These are phyloP conservation scores for Myiotriccus ornatus DNA, from an alignment of 2,797 vertebrate genomes.

Conservation along the genomic window DNA sequence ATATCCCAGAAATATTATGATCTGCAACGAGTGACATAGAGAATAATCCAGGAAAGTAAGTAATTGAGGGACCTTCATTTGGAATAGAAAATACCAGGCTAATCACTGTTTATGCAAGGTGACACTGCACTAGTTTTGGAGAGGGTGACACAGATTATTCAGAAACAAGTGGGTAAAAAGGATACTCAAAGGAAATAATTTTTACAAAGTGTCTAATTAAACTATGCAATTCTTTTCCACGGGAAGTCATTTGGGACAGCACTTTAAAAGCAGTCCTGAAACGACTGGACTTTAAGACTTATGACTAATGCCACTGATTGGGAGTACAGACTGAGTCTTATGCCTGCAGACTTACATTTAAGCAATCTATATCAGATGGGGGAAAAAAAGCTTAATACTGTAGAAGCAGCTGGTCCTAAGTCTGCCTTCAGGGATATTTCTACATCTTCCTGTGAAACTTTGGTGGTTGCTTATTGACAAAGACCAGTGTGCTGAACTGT, in stretches of 20 bases:
- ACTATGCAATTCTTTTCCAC: background rate
- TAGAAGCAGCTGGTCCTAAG: background rate
- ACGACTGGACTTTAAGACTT: background rate
- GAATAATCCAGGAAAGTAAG: background rate
- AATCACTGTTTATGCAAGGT: background rate
- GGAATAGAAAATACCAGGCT: background rate
- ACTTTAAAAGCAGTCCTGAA: background rate
- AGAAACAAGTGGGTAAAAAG: background rate
- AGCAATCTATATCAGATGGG: background rate
- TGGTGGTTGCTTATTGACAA: background rate
- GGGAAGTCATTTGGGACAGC: background rate
- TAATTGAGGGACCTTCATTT: background rate
- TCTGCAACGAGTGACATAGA: background rate
- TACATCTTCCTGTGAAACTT: background rate
- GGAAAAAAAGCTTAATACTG: background rate
- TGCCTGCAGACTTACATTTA: background rate
- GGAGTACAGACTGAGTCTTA: background rate
- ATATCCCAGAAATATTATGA: background rate
- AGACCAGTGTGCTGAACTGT: background rate
- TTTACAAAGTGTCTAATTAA: background rate
- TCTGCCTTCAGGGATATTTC: background rate
- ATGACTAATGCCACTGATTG: background rate
- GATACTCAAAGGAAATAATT: conserved; percentile 5
- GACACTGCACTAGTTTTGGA: background rate
- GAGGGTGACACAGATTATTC: background rate